Conservation (phyloP, 2,113 vertebrate species). For the Rhegmatorhina hoffmannsi region DNA sequence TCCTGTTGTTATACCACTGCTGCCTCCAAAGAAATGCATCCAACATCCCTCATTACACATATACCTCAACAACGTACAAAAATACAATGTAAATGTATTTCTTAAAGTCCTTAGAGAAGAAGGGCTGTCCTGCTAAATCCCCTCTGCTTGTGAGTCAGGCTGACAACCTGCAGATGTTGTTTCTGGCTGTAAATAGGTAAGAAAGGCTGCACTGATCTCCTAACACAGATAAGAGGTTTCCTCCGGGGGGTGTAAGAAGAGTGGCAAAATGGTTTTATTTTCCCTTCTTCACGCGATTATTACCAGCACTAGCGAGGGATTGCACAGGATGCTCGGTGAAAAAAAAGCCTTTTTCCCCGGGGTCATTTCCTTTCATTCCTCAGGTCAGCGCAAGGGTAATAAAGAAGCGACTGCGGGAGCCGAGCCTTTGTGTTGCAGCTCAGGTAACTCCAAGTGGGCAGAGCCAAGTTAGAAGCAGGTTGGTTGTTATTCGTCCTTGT, state of each 20-base stretch:
- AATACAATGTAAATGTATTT: not conserved
- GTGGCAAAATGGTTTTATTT: not conserved
- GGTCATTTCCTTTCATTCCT: not conserved
- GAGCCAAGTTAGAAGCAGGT: not conserved
- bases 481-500: not conserved
- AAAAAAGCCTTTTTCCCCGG: not conserved
- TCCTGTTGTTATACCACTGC: not conserved
- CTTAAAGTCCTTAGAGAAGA: not conserved
- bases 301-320: not conserved
- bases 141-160: not conserved
- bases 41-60: not conserved
- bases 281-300: not conserved
- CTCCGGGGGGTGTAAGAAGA: not conserved
- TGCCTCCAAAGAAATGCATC: not conserved
- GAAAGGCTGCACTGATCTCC: not conserved
- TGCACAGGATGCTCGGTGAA: accelerated
- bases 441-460: not conserved
- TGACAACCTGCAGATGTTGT: not conserved
- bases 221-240: not conserved
- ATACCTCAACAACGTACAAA: not conserved
- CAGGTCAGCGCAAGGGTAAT: not conserved
- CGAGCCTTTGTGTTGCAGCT: not conserved
- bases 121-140: not conserved
- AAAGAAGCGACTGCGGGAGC: not conserved
- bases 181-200: not conserved